Base-by-base conservation (phyloP, 2,797 vertebrate genomes). In the Iguana delicatissima region DNA sequence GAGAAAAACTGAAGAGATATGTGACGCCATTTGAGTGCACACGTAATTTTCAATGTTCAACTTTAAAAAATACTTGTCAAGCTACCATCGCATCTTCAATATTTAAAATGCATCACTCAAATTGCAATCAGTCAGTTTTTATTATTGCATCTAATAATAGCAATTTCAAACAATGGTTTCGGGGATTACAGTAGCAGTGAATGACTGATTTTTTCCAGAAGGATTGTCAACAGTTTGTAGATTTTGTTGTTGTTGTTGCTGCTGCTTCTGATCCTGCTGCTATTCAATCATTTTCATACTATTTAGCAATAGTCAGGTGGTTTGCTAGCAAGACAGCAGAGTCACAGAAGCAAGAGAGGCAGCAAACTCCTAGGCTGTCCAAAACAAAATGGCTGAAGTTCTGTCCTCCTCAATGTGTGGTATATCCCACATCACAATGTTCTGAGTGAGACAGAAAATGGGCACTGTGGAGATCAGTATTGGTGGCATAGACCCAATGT, bases 21-120 rank as follows among this genome's bases (percentile, higher is more conserved):
- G 85, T 14, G 26, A 85, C 55, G 55, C 13, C 12, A 46, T 22
- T 72, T 9, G 26, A 29, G 22, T 59, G 46, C 13, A 13, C 67
- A 77, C 73, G 86, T 55, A 91, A 81, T 42, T 46, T 88, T 9
- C 52, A 50, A 79, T n/a, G 29, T 13, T 18, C 38, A 14, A 24
- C 42, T 67, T 26, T 89, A 55, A 72, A 83, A 91, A 86, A 84
- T 76, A n/a, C 50, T 87, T 86, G 50, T 84, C 52, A 59, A 81
- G 59, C 18, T 80, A 72, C 32, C 26, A n/a, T 42, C 7, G 6
- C 59, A 55, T 55, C 32, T 26, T 24, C 12, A 69, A 10, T 4
- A 69, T 10, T 1, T 0, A 1, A 16, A 91, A 46, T 2, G 16
- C 12, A 38, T 35, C 3, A 2, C 20, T 22, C n/a, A n/a, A 86